phyloP scores from a whole-genome alignment of 2,888 invertebrate species.

The Liopterus haemorrhoidalis region DNA sequence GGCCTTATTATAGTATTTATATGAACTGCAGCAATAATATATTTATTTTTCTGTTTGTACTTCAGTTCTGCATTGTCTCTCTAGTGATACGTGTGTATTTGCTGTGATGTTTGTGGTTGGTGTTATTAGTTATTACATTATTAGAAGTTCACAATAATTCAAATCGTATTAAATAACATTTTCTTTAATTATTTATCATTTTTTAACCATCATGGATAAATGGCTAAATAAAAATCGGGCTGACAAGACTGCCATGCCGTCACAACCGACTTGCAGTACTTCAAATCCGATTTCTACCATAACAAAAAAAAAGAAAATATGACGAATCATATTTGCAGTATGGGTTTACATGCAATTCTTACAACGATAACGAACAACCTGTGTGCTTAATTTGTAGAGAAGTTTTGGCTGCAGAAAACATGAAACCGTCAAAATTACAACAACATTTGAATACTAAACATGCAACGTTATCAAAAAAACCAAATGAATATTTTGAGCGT shows the following conservation, averaged over 20 bases:
- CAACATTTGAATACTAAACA: conserved; percentile 5
- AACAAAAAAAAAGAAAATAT: conserved; percentile 16
- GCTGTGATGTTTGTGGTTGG: conserved; percentile 22
- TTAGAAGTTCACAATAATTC: too few species aligned
- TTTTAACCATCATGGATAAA: conserved; percentile 22
- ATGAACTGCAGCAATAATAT: too few species aligned
- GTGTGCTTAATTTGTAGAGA: conserved; percentile 27
- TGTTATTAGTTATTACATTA: conserved; percentile 23
- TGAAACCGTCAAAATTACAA: conserved; percentile 26
- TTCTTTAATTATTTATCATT: conserved; percentile 22
- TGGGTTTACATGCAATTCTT: conserved; percentile 19
- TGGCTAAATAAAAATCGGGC: conserved; percentile 21
- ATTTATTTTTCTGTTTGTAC: conserved; percentile 23
- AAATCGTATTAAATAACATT: conserved; percentile 19
- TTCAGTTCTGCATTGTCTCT: conserved; percentile 23
- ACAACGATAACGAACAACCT: conserved; percentile 24
- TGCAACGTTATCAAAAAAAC: conserved; percentile 15
- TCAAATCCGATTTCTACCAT: conserved; percentile 15
- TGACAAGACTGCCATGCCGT: conserved; percentile 20
- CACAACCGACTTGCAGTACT: conserved; percentile 14
- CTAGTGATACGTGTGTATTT: conserved; percentile 23
- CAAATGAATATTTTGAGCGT: conserved; percentile 13
- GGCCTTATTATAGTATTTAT: too few species aligned
- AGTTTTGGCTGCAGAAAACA: conserved; percentile 25
- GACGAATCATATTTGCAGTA: conserved; percentile 21